Evolutionary conservation across 2,113 vertebrate genomes (phyloP).

Genomic region (Melanerpes formicivorus): DNA sequence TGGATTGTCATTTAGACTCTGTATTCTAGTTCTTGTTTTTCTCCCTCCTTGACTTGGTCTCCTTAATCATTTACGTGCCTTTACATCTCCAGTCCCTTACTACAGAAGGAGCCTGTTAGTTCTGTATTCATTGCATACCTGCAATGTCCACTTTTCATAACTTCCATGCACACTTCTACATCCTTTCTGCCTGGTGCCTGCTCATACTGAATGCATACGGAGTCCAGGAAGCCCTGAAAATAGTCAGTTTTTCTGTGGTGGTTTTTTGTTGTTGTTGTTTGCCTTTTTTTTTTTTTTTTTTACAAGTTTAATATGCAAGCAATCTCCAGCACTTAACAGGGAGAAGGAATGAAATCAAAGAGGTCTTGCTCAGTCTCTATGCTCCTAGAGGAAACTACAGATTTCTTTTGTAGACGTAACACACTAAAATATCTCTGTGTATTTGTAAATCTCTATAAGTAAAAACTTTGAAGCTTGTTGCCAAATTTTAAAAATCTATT

Average conservation of each 20-base stretch:
- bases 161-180: neutral
- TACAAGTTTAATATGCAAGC: neutral
- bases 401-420: neutral
- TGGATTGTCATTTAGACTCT: neutral
- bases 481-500: neutral
- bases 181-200: neutral
- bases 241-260: neutral
- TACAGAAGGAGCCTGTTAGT: neutral
- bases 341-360: neutral
- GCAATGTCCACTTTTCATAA: neutral
- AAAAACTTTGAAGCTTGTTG: neutral
- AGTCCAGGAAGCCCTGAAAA: neutral
- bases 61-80: neutral
- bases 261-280: neutral
- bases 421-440: neutral
- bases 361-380: neutral
- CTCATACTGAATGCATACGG: neutral
- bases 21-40: neutral
- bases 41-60: neutral
- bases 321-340: neutral
- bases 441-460: neutral
- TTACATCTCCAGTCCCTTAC: neutral
- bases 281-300: neutral
- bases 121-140: neutral
- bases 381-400: neutral